Base-by-base conservation (phyloP, 1,140 invertebrate species). In the Polyergus mexicanus region DNA sequence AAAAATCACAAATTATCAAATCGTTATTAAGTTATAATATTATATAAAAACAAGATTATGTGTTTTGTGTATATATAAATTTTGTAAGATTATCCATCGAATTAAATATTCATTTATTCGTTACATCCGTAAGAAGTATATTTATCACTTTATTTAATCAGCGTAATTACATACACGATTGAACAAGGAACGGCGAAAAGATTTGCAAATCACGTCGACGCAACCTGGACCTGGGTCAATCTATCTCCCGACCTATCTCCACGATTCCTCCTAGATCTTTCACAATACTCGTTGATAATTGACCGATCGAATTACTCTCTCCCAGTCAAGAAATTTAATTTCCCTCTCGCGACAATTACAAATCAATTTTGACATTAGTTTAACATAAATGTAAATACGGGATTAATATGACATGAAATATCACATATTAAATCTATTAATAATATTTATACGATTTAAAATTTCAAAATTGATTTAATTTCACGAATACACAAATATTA, bases 141-240 rank as follows among this genome's bases (percentile, higher is more conserved):
- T 32, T 62, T 44, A 13, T 44, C n/a, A 44, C 11, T 65, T 65
- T 0, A 65, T 77, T 77, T 44, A 32, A 77, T 77, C 7, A 32
- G 16, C 58, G 3, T 32, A 22, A 71, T 11, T 44, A 28, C 28
- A n/a, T 16, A 56, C 25, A 47, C 3, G 3, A n/a, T 25, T 6
- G 32, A 3, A 28, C 19, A 35, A 7, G 41, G 19, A 65, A 35
- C 7, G 25, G 7, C 10, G 4, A 58, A 38, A n/a, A 4, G 16
- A 44, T 32, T 11, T 16, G 13, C 6, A 51, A 47, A n/a, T 16
- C 38, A n/a, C 32, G 25, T 32, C 8, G n/a, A 58, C n/a, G 72
- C 54, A 16, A 60, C 22, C 58, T 44, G 56, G 58, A 63, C 38
- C 74, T 77, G 41, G 58, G 38, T 65, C 60, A 65, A 75, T 5